Conservation (phyloP, 1,140 invertebrate species). For the Drosophila nikananu region DNA sequence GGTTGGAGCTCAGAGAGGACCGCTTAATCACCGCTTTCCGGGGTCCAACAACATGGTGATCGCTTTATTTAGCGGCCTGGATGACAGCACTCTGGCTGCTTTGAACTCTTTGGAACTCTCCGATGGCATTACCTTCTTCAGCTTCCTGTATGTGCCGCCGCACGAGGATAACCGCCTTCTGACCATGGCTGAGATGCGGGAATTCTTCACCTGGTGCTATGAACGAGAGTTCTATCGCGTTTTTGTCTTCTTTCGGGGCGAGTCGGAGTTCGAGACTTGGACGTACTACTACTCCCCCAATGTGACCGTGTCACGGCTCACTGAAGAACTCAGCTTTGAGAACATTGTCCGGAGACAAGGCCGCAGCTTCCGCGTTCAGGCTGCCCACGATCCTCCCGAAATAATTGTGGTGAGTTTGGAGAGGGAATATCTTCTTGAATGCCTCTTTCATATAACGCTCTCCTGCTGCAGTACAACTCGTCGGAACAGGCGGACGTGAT, state of each 20-base stretch:
- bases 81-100: background rate
- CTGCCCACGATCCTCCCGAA: background rate
- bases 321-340: rapidly evolving
- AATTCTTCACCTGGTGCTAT: background rate
- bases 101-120: background rate
- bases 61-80: background rate
- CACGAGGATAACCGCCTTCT: background rate
- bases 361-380: background rate
- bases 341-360: background rate
- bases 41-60: background rate
- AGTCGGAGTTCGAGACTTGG: background rate
- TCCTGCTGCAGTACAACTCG: conserved; percentile 17
- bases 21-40: background rate
- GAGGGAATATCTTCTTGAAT: background rate
- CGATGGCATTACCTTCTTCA: background rate
- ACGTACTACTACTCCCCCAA: background rate
- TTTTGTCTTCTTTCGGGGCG: background rate
- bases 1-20: background rate
- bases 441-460: background rate
- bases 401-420: conserved; percentile 14
- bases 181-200: background rate
- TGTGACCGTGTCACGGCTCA: background rate
- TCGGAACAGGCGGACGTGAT: conserved; percentile 2
- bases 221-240: background rate
- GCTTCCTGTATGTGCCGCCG: background rate